phyloP scores from a whole-genome alignment of 2,797 vertebrate genomes.

The Sciurus vulgaris region DNA sequence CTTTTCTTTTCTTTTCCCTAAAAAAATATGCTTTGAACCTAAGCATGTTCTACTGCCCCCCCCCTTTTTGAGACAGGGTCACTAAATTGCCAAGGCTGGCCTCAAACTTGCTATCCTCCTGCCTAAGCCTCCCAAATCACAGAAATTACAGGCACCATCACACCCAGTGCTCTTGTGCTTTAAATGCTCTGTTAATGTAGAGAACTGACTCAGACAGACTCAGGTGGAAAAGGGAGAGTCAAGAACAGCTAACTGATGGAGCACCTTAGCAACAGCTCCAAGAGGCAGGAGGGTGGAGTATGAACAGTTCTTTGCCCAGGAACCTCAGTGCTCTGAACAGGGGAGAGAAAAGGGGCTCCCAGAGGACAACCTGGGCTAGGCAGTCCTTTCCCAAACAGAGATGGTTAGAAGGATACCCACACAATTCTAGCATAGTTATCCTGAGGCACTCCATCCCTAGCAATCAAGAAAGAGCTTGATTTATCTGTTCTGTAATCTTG shows the following conservation, averaged over 20 bases:
- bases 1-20: too few species aligned
- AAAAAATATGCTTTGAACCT: too few species aligned
- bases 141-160: too few species aligned
- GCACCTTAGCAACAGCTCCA: not conserved
- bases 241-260: not conserved
- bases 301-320: not conserved
- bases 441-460: not conserved
- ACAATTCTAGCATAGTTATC: not conserved
- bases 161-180: not conserved
- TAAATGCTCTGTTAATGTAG: not conserved
- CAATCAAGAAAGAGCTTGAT: not conserved
- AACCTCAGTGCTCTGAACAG: not conserved
- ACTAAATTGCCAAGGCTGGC: too few species aligned
- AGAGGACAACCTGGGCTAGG: not conserved
- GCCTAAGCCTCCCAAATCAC: too few species aligned
- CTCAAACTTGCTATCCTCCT: too few species aligned
- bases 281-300: not conserved
- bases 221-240: not conserved
- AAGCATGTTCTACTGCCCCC: too few species aligned
- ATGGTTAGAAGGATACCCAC: not conserved
- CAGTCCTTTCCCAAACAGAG: not conserved
- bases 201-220: not conserved
- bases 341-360: rapidly evolving
- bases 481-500: not conserved
- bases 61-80: too few species aligned